Conservation (phyloP, 1,140 invertebrate genomes). For the Triops cancriformis region DNA sequence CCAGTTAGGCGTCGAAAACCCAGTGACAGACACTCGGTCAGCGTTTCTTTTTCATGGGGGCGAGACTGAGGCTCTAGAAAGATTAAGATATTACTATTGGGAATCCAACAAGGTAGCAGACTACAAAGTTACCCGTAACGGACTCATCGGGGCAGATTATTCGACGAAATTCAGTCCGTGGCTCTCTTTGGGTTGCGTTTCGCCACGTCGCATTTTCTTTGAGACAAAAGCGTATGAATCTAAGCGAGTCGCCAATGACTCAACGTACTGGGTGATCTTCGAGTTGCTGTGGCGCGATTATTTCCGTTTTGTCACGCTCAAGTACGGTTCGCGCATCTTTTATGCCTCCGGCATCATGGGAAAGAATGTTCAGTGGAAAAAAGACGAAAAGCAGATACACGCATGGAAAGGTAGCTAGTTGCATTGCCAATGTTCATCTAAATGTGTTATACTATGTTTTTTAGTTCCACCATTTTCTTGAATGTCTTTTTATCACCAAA, state of each 20-base stretch:
- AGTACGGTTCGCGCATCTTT: constrained; percentile 41
- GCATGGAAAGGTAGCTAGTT: constrained; percentile 39
- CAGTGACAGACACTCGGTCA: constrained; percentile 30
- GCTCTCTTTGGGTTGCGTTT: constrained; percentile 41
- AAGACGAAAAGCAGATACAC: constrained; percentile 36
- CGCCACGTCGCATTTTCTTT: constrained; percentile 39
- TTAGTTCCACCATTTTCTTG: no score
- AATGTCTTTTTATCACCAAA: no score
- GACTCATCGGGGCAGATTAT: constrained; percentile 34
- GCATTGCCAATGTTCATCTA: no score
- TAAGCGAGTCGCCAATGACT: constrained; percentile 37
- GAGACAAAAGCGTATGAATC: constrained; percentile 40
- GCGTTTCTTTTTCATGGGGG: constrained; percentile 39
- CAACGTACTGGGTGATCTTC: constrained; percentile 43
- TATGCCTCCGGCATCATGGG: constrained; percentile 35
- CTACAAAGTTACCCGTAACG: constrained; percentile 1
- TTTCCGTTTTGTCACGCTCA: constrained; percentile 41
- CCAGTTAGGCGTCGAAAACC: constrained; percentile 32
- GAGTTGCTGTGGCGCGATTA: constrained; percentile 43
- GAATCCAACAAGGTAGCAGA: constrained; percentile 37
- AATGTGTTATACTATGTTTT: no score
- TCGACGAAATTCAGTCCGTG: constrained; percentile 43
- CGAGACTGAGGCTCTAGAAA: constrained; percentile 36
- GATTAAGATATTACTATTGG: constrained; percentile 39
- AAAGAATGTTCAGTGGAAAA: constrained; percentile 37